A percentile compares a stretch with the other conserved stretches of the same genome.
These are phyloP conservation scores for Thoracochromis brauschi DNA, from an alignment of 2,113 vertebrate species.

Conservation along the genomic window DNA sequence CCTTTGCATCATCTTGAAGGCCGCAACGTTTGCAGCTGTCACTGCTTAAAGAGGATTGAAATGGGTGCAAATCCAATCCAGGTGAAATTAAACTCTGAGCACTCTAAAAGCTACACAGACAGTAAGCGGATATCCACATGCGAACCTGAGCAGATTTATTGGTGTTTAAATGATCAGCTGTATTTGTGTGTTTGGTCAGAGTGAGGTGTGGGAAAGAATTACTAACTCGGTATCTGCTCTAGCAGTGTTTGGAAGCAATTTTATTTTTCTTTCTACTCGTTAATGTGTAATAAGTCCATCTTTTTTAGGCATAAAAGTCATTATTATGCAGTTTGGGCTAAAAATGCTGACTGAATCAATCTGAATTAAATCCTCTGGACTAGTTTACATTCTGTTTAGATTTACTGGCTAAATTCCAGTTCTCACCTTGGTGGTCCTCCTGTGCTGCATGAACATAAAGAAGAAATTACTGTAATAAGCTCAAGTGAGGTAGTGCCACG, in stretches of 20 bases:
- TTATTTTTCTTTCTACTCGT: neutral
- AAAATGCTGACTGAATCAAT: neutral
- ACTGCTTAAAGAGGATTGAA: neutral
- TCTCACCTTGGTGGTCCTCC: conserved; percentile 1
- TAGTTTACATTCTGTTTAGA: neutral
- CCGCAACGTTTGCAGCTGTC: neutral
- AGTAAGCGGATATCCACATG: neutral
- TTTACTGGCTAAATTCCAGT: neutral
- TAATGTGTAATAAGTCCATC: neutral
- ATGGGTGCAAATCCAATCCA: neutral
- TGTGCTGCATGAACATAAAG: neutral
- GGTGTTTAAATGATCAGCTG: neutral
- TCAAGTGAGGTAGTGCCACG: neutral
- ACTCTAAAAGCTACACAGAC: neutral
- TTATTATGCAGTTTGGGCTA: neutral
- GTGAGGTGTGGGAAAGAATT: neutral
- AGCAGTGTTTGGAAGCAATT: neutral
- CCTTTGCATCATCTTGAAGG: neutral
- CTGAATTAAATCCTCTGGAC: neutral
- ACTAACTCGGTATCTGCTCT: neutral
- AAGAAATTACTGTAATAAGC: conserved; percentile 18
- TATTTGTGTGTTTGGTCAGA: neutral
- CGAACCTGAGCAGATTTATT: neutral
- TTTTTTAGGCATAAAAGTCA: neutral
- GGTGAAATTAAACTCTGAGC: neutral